Evolutionary conservation across 1,140 invertebrate species (phyloP).

Genomic region (Pseudomyrmex sp.): DNA sequence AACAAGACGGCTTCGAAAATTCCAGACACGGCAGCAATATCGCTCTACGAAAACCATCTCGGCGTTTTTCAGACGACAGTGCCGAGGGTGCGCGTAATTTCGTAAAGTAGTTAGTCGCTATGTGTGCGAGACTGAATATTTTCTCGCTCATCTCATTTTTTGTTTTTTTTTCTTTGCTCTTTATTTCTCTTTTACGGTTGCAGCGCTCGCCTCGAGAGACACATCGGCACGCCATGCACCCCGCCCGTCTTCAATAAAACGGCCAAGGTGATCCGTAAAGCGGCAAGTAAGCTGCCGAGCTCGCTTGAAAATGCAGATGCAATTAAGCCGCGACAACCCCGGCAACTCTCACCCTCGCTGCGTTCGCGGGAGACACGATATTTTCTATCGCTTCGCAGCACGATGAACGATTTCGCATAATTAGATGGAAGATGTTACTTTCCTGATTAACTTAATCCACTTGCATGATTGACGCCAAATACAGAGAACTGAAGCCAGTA

Average conservation of each 20-base stretch:
- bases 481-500: slow-evolving; percentile 24
- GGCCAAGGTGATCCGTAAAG: slow-evolving; percentile 52
- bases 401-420: slow-evolving; percentile 45
- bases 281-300: slow-evolving; percentile 13
- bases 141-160: slow-evolving; percentile 9
- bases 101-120: slow-evolving; percentile 60
- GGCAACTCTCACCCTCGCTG: background rate
- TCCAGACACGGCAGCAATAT: slow-evolving; percentile 32
- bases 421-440: slow-evolving; percentile 40
- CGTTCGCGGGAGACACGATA: background rate
- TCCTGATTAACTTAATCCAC: slow-evolving; percentile 49
- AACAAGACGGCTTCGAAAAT: slow-evolving; percentile 22
- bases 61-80: background rate
- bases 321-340: slow-evolving; percentile 65
- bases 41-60: slow-evolving; percentile 25
- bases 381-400: slow-evolving; percentile 24
- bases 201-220: slow-evolving; percentile 10
- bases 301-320: slow-evolving; percentile 69
- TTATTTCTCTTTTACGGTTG: background rate
- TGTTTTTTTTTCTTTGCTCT: background rate
- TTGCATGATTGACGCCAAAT: slow-evolving; percentile 14
- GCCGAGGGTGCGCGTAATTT: slow-evolving; percentile 53
- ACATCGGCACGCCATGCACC: background rate
- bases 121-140: slow-evolving; percentile 34
- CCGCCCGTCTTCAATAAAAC: slow-evolving; percentile 30